Base-by-base conservation (phyloP, 2,797 vertebrate genomes). In the Sternarchorhynchus goeldii region DNA sequence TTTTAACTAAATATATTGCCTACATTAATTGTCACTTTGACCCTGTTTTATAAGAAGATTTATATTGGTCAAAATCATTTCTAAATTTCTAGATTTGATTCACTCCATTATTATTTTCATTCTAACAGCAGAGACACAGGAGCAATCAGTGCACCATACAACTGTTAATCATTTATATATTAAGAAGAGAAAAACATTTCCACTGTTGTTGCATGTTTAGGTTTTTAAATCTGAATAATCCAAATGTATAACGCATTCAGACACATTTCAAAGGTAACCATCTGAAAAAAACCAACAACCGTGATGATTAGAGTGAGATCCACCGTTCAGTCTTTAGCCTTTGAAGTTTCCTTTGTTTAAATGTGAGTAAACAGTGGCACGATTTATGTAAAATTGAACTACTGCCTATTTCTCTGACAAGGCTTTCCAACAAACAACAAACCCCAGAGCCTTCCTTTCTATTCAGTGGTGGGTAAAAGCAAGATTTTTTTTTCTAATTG, bases 401-500 rank as follows among this genome's bases (percentile, higher is more conserved):
- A 76, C 79, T 86, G 83, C 77, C 82, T 70, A 73, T 77, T 84
- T 85, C 80, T 87, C 82, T 73, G 81, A 80, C 77, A 66, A 75
- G 78, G 64, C 78, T 82, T 67, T 71, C 83, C 80, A 86, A 84
- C 78, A 84, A 84, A 84, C 78, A 81, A 82, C 78, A 62, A 78
- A 78, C 81, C 75, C 78, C 73, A 84, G 84, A 85, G 79, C 83
- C 82, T 75, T 74, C 70, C 82, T 86, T 85, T 84, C 81, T 85
- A 78, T 86, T 83, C 81, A 68, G 75, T 69, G 69, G 79, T 85
- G 83, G 83, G 82, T 85, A 85, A 85, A 87, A 87, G 85, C 81
- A 83, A 64, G 78, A 66, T 73, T 78, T 80, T 84, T 82, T 84
- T 82, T 86, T 79, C 73, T 86, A 86, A 86, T 87, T 87, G 82